These are phyloP conservation scores for Myotis myotis DNA, from an alignment of 2,797 vertebrate species.

Conservation along the genomic window DNA sequence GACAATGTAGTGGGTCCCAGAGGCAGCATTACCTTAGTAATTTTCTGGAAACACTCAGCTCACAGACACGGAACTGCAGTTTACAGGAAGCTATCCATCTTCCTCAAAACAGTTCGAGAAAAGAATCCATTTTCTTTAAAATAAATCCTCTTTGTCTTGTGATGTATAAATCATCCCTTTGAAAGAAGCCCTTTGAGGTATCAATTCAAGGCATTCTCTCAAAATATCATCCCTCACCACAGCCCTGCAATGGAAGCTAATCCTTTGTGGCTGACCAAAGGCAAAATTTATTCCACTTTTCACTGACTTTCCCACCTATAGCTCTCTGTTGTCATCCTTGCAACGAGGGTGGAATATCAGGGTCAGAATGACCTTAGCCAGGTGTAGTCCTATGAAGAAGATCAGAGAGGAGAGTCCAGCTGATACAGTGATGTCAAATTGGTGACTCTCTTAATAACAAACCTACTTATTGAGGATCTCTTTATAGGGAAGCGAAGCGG, in stretches of 20 bases:
- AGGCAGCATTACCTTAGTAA: conserved; percentile 68
- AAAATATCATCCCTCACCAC: conserved; percentile 77
- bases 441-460: background rate
- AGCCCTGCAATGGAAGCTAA: conserved; percentile 75
- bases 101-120: conserved; percentile 81
- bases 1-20: conserved; percentile 49
- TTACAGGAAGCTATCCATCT: conserved; percentile 82
- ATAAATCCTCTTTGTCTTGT: conserved; percentile 83
- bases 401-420: background rate
- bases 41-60: conserved; percentile 73
- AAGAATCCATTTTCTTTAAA: conserved; percentile 84
- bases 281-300: conserved; percentile 73
- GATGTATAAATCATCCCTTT: conserved; percentile 85
- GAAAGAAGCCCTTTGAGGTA: conserved; percentile 82
- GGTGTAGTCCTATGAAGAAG: background rate
- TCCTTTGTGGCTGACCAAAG: conserved; percentile 76
- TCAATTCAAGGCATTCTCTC: conserved; percentile 80
- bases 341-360: conserved; percentile 57
- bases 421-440: background rate
- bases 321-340: conserved; percentile 42
- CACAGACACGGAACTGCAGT: conserved; percentile 73
- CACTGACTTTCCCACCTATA: conserved; percentile 64
- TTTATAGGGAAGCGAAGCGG: background rate
- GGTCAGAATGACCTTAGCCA: conserved; percentile 47
- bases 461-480: background rate